phyloP scores from a whole-genome alignment of 2,797 vertebrate species.

The Apogon talboti region DNA sequence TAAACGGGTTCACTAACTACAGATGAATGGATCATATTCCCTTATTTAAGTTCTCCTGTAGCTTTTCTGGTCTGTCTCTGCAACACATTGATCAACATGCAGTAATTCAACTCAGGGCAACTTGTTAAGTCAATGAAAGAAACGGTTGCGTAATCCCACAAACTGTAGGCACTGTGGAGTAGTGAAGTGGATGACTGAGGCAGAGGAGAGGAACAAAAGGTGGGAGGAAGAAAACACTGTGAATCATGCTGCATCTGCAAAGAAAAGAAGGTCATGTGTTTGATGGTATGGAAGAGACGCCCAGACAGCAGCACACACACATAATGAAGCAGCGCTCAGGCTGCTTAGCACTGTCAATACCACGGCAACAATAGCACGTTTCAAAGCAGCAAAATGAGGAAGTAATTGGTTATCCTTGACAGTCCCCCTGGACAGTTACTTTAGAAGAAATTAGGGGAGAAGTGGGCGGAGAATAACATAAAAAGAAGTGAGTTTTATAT shows the following conservation, averaged over 20 bases:
- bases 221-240: conserved; percentile 48
- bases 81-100: not conserved
- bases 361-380: conserved; percentile 14
- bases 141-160: conserved; percentile 36
- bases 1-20: too few relatives aligned
- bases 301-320: too few relatives aligned
- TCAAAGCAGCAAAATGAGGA: conserved; percentile 3
- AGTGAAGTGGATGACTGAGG: conserved; percentile 49
- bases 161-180: conserved; percentile 28
- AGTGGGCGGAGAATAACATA: conserved; percentile 9
- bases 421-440: conserved; percentile 7
- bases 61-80: not conserved
- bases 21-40: too few relatives aligned
- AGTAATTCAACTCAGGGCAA: conserved; percentile 9
- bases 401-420: not conserved
- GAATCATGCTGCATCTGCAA: conserved; percentile 34
- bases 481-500: conserved; percentile 10
- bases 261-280: conserved; percentile 32
- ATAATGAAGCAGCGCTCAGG: conserved; percentile 11
- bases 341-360: conserved; percentile 11
- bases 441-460: conserved; percentile 21
- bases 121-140: conserved; percentile 34
- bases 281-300: conserved; percentile 28
- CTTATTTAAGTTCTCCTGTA: too few relatives aligned
- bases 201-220: conserved; percentile 42